These are phyloP conservation scores for Nomada goodeniana DNA, from an alignment of 2,888 invertebrate species.

Conservation along the genomic window DNA sequence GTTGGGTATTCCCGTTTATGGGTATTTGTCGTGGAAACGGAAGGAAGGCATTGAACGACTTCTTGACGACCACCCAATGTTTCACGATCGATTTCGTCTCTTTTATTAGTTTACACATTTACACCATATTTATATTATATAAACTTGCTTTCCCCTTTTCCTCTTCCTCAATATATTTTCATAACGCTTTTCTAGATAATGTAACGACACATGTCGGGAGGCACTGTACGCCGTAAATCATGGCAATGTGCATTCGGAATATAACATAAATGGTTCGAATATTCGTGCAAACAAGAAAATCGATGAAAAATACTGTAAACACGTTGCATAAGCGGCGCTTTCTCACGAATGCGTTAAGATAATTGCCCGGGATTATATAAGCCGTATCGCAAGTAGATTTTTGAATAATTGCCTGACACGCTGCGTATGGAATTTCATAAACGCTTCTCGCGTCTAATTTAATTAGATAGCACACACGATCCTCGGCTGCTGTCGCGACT, in stretches of 20 bases:
- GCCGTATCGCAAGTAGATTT: conserved; percentile 25
- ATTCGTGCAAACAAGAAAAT: not conserved
- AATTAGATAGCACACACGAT: conserved; percentile 29
- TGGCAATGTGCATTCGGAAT: not conserved
- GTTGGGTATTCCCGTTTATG: not conserved
- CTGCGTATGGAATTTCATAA: conserved; percentile 20
- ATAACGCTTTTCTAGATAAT: not conserved
- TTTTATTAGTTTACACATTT: not conserved
- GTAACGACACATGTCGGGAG: not conserved
- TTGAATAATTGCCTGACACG: conserved; percentile 21
- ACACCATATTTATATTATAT: too few species aligned
- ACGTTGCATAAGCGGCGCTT: conserved; percentile 32
- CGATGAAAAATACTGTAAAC: conserved; percentile 23
- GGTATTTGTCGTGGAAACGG: not conserved
- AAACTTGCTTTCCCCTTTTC: not conserved
- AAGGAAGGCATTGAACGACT: not conserved
- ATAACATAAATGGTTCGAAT: not conserved
- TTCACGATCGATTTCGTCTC: not conserved
- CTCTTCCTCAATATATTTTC: not conserved
- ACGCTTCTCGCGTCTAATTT: conserved; percentile 32
- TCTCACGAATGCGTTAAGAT: conserved; percentile 33
- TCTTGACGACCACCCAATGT: not conserved
- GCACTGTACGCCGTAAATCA: not conserved
- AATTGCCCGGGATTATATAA: conserved; percentile 30
- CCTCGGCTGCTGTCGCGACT: conserved; percentile 7